Percentiles rank a stretch among this genome's conserved stretches.
These are phyloP conservation scores for Synergus laeviventris DNA, from an alignment of 2,888 invertebrate genomes.

Conservation along the genomic window DNA sequence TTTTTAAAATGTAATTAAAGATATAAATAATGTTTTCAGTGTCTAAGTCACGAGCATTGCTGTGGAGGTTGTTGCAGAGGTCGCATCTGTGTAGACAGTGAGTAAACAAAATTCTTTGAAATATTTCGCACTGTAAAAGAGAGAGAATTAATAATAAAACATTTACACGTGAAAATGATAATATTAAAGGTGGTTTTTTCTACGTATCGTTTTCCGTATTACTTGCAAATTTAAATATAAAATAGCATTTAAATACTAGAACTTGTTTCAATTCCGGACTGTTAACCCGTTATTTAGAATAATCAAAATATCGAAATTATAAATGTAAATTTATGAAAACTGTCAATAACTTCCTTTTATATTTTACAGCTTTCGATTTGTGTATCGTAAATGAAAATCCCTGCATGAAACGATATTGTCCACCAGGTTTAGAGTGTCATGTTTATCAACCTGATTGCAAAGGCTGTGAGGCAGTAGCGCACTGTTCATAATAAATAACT, in stretches of 20 bases:
- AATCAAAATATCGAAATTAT: not conserved
- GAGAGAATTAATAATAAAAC: not conserved
- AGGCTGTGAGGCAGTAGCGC: slow-evolving; percentile 51
- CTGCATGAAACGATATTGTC: slow-evolving; percentile 48
- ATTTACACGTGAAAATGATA: not conserved
- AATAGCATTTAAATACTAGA: not conserved
- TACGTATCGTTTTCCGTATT: not conserved
- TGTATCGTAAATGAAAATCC: slow-evolving; percentile 47
- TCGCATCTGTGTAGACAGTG: slow-evolving; percentile 78
- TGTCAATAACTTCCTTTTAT: too few relatives aligned
- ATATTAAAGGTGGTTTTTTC: not conserved
- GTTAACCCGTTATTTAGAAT: not conserved
- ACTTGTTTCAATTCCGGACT: not conserved
- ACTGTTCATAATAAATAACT: slow-evolving; percentile 37
- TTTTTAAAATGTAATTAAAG: not conserved
- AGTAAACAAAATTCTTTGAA: slow-evolving; percentile 57
- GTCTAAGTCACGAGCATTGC: slow-evolving; percentile 77
- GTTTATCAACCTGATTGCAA: slow-evolving; percentile 51
- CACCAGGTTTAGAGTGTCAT: slow-evolving; percentile 45
- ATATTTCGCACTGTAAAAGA: not conserved
- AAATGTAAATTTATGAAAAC: not conserved
- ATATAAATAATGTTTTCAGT: slow-evolving; percentile 69
- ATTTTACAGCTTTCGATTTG: slow-evolving; percentile 46
- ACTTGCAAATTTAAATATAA: not conserved
- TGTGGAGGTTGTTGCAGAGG: slow-evolving; percentile 80